Base-by-base conservation (phyloP, 2,113 vertebrate species). In the Lates calcarifer region DNA sequence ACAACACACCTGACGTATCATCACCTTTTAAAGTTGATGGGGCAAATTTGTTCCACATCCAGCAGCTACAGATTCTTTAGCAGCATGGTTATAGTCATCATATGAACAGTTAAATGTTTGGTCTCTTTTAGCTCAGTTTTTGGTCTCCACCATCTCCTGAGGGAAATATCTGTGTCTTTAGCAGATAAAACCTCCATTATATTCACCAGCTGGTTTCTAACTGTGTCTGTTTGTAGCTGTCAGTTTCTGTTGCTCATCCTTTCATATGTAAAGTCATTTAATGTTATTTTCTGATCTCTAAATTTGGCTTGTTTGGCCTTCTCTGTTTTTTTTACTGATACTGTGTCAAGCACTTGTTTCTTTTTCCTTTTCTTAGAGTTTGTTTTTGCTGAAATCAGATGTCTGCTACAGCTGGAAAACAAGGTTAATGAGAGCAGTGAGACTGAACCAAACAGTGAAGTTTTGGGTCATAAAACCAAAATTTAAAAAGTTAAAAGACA, bases 381-480 rank as follows among this genome's bases (percentile, higher is more conserved):
- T 37, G 33, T 37, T 37, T 4, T 24, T 0, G 22, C 22, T 24
- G 12, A 55, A 55, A 26, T 55, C 51, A 24, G n/a, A n/a, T n/a
- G 49, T 8, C 49, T n/a, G 49, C 20, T 55, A n/a, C 51, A 26
- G n/a, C 51, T n/a, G n/a, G 51, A 26, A n/a, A 26, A 26, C n/a
- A n/a, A 13, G n/a, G 51, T 55, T 55, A 55, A 55, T 13, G n/a
- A 55, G 51, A 55, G 51, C 51, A 55, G 51, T 55, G 51, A 55
- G 51, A 55, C 51, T 14, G 51, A 55, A 55, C n/a, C 51, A 55
- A 55, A 55, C 51, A 13, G 22, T 12, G 13, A 41, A 26, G 12
- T 43, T 24, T 17, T 26, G 37, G 61, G 35, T 43, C 61, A 64
- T 64, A 64, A 64, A 64, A 39, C 61, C n/a, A 43, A 64, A 41